Evolutionary conservation across 2,888 invertebrate species (phyloP), one percentile per base, ranked within the genome.

Genomic region (Drymonia ruficornis): DNA sequence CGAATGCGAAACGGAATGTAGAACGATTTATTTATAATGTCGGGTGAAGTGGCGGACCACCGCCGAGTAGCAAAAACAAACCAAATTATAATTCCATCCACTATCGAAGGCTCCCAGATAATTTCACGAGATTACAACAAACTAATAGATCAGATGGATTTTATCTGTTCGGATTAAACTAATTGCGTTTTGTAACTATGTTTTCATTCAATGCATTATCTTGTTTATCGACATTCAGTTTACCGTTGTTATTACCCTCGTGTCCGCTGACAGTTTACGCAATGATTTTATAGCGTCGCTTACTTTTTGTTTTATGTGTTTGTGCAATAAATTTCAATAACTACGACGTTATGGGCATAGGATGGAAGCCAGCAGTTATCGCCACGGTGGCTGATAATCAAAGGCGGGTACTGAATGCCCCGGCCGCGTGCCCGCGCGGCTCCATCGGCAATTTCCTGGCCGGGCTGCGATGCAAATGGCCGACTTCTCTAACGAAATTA

Each of bases 111-210:
- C 58, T 65, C 57, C 47, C 53, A 74, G 80, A 84, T 82, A 71
- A 76, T 78, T 82, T 71, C 65, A 59, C 64, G 54, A 75, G 80
- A 83, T 84, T 76, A 75, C 72, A 68, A 59, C 66, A 59, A 76
- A 74, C 72, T 76, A 80, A 81, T 80, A 81, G 80, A 83, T 79
- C 79, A 74, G 81, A 81, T 74, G 67, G 80, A 84, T 83, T 70
- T 81, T 84, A 86, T 87, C 85, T 78, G 59, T 59, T 70, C 59
- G 69, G 77, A 83, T 83, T 81, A 81, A 78, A 84, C 80, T 84
- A 86, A 86, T 87, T 83, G 83, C 80, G 61, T 80, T 82, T 77
- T 78, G 80, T 82, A 82, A 79, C 74, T 73, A 77, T 67, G 76
- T 77, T 81, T 81, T 82, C 65, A 72, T 72, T 74, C 49, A 48